Evolutionary conservation across 2,888 invertebrate species (phyloP).

Genomic region (Pristionchus entomophagus): DNA sequence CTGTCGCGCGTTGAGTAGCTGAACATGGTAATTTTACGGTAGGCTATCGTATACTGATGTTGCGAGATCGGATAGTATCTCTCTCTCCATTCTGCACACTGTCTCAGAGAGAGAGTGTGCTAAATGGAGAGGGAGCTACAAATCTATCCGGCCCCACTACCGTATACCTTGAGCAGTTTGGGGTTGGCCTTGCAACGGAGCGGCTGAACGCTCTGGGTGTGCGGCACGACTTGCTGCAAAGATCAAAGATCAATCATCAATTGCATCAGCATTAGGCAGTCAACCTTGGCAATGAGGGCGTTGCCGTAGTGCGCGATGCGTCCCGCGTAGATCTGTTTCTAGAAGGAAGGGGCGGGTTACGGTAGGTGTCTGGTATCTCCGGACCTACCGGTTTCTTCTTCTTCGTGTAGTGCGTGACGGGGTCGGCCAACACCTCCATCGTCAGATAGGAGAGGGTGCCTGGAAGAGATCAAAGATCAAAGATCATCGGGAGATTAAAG

Average conservation of each 20-base stretch:
- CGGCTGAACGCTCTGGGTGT: background rate
- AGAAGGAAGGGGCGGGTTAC: background rate
- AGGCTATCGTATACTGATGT: no score
- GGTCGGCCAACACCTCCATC: background rate
- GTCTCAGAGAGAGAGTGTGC: background rate
- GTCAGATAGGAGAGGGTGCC: background rate
- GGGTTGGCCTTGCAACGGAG: constrained; percentile 40
- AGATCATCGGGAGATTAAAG: background rate
- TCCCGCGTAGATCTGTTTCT: background rate
- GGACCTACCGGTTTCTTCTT: background rate
- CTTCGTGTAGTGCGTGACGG: background rate
- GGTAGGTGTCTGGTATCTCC: background rate
- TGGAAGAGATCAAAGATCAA: constrained; percentile 11
- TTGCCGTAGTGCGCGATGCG: background rate
- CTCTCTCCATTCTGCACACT: no score
- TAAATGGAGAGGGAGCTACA: background rate
- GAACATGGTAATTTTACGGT: constrained; percentile 16
- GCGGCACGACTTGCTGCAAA: background rate
- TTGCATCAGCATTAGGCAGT: background rate
- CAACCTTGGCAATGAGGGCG: background rate
- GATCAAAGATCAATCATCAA: background rate
- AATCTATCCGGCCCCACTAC: no score
- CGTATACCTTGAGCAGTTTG: constrained; percentile 42
- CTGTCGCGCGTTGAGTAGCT: constrained; percentile 15
- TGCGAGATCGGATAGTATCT: no score